phyloP scores from a whole-genome alignment of 2,888 invertebrate species.

The Sarcophaga subvicina region DNA sequence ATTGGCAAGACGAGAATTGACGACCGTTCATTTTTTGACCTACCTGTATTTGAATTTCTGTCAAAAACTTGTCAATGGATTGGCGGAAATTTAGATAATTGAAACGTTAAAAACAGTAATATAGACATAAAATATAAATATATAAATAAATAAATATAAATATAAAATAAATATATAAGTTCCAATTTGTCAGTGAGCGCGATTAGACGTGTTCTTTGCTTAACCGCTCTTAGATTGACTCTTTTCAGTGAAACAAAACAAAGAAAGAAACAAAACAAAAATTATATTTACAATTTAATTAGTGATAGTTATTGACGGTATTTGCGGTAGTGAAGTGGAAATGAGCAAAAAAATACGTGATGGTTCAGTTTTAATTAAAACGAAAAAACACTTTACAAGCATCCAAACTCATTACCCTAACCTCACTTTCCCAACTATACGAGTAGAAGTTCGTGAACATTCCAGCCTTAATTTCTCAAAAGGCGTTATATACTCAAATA shows the following conservation, averaged over 20 bases:
- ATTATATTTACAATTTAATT: not conserved
- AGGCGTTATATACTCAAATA: conserved; percentile 7
- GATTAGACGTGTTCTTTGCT: conserved; percentile 5
- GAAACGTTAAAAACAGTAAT: no score
- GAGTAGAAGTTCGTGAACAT: conserved; percentile 9
- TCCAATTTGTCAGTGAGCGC: not conserved
- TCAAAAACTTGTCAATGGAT: no score
- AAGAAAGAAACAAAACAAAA: not conserved
- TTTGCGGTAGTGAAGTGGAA: not conserved
- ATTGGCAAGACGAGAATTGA: no score
- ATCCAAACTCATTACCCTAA: no score
- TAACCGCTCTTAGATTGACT: not conserved
- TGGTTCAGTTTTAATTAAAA: conserved; percentile 4
- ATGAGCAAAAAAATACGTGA: conserved; percentile 18
- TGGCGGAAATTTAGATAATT: no score
- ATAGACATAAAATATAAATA: no score
- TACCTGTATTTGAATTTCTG: no score
- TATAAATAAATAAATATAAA: no score
- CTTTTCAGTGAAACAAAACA: not conserved
- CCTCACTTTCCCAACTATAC: not conserved
- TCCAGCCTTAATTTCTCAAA: conserved; percentile 14
- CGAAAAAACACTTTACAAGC: conserved; percentile 17
- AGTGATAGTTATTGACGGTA: not conserved
- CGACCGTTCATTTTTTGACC: no score
- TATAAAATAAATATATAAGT: not conserved